phyloP scores from a whole-genome alignment of 2,113 vertebrate species.

The Myanophis thanlyinensis region DNA sequence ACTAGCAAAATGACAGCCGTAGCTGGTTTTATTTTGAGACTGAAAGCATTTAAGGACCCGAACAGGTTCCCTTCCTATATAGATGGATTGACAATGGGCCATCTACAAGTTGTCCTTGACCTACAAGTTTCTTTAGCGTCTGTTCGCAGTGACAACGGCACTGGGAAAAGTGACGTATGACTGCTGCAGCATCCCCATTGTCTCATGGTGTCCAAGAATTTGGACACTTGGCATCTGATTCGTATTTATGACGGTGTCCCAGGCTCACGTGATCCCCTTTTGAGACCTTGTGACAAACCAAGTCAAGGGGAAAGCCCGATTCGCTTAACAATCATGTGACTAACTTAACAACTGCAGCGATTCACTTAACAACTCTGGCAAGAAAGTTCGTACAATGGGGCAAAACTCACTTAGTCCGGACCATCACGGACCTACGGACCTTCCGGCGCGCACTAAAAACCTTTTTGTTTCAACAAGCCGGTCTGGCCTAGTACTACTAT shows the following conservation, averaged over 20 bases:
- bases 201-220: background rate
- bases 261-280: background rate
- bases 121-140: background rate
- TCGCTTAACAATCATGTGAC: background rate
- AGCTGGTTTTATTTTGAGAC: background rate
- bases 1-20: background rate
- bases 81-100: background rate
- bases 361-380: background rate
- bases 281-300: background rate
- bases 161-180: background rate
- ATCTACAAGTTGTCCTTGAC: background rate
- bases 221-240: background rate
- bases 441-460: no score
- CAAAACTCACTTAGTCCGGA: background rate
- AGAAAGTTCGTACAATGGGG: background rate
- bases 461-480: no score
- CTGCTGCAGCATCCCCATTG: background rate
- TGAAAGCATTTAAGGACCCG: background rate
- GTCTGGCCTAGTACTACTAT: no score
- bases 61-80: background rate
- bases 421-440: no score
- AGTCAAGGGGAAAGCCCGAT: background rate
- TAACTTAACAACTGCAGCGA: background rate
- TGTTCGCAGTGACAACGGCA: background rate
- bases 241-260: background rate